phyloP scores from a whole-genome alignment of 2,888 invertebrate species.

The Pyrrhia umbra region DNA sequence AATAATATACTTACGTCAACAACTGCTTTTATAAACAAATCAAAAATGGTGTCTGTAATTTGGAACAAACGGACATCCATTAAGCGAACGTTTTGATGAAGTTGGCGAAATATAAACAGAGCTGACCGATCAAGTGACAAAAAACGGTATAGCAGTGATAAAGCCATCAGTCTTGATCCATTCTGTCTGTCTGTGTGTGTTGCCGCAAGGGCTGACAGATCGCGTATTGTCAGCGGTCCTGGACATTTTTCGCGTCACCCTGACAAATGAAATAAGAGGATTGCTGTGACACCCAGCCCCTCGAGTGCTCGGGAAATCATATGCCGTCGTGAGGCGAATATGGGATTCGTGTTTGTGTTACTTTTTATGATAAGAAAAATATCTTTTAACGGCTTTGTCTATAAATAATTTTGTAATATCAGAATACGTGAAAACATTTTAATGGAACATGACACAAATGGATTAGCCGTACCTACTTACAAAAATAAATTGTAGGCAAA shows the following conservation, averaged over 20 bases:
- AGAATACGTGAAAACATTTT: not conserved
- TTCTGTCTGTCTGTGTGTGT: constrained; percentile 60
- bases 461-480: too few species aligned
- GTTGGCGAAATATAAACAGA: constrained; percentile 65
- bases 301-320: constrained; percentile 74
- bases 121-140: constrained; percentile 58
- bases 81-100: constrained; percentile 53
- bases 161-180: constrained; percentile 76
- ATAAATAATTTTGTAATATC: not conserved
- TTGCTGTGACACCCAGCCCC: constrained; percentile 75
- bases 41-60: constrained; percentile 15
- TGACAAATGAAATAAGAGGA: constrained; percentile 89
- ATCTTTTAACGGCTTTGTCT: constrained; percentile 26
- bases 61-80: constrained; percentile 31
- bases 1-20: constrained; percentile 4
- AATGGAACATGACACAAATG: too few species aligned
- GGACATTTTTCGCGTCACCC: constrained; percentile 72
- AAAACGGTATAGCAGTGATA: constrained; percentile 65
- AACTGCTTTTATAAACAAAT: not conserved
- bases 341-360: constrained; percentile 48
- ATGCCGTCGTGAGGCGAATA: constrained; percentile 70
- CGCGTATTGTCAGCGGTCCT: constrained; percentile 80
- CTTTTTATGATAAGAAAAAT: constrained; percentile 33
- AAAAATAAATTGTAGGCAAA: too few species aligned
- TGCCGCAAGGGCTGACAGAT: constrained; percentile 73